Percentiles rank a stretch among this genome's conserved stretches.
phyloP scores from a whole-genome alignment of 2,888 invertebrate species.

The Ischnura elegans region DNA sequence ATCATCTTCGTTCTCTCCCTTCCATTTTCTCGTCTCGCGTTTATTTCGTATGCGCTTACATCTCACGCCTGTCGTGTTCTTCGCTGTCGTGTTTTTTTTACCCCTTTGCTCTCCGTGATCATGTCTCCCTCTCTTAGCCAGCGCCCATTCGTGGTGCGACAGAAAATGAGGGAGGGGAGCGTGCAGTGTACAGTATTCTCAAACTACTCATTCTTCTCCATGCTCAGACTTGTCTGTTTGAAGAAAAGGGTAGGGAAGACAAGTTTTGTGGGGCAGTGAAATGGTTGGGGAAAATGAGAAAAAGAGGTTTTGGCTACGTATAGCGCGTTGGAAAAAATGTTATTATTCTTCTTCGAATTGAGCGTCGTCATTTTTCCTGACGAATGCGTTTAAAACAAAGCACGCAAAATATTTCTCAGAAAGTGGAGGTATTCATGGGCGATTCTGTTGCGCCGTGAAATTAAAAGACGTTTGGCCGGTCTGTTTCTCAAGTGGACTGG shows the following conservation, averaged over 20 bases:
- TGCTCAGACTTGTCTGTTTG: neutral
- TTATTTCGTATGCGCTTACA: neutral
- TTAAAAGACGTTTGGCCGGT: too few species aligned
- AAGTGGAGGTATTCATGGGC: too few species aligned
- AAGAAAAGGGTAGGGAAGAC: neutral
- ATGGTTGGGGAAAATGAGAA: neutral
- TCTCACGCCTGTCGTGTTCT: conserved; percentile 27
- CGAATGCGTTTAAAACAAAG: too few species aligned
- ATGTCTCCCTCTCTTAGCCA: neutral
- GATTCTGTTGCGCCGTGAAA: too few species aligned
- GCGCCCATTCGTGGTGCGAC: neutral
- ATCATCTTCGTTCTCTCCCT: neutral
- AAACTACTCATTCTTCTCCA: neutral
- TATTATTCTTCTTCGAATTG: neutral
- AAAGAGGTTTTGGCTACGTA: too few species aligned
- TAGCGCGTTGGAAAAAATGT: neutral
- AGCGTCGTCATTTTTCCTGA: neutral
- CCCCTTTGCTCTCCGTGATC: neutral
- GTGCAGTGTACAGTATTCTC: neutral
- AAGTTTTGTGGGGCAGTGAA: neutral
- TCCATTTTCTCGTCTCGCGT: neutral
- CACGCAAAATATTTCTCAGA: too few species aligned
- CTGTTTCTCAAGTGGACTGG: too few species aligned
- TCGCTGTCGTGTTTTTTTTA: neutral
- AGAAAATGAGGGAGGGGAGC: conserved; percentile 26